Evolutionary conservation across 2,113 vertebrate genomes (phyloP), one percentile per base, ranked within the genome.

Genomic region (Hemiscyllium ocellatum): DNA sequence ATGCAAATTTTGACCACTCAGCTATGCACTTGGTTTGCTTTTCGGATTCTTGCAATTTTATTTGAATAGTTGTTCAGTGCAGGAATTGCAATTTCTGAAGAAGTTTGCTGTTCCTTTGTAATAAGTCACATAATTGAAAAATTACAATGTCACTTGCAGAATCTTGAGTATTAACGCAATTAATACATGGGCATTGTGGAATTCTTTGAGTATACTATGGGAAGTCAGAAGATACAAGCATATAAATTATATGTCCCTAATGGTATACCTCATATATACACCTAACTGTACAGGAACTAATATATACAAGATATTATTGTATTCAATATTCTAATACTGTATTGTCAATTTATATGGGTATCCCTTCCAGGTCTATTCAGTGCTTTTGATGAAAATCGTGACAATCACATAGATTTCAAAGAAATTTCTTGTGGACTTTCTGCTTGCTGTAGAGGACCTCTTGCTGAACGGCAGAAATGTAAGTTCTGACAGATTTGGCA

Each of bases 321-420:
- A 19, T 68, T 70, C 72, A 95, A 95, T 47, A 72, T 70, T 69
- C 68, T 5, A 3, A 37, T 76, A 66, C 10, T 70, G 66, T 94
- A 65, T 47, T 52, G 47, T 50, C 52, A 65, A 85, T 26, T 95
- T 86, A 24, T 2, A 83, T n/a, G 94, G 42, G 65, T 96, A 90
- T 96, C 56, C 85, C 96, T 97, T 97, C 56, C 96, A 99, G 99
- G 99, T 96, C 98, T 99, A 96, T 99, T 99, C 97, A 99, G 99
- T 96, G 99, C 99, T 97, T 99, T 99, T 96, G 99, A 99, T 97
- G 99, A 99, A 98, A 99, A 99, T 96, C 97, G 99, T 97, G 99
- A 99, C 98, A 99, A 99, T 98, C 99, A 99, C 97, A 99, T 99
- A 96, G 99, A 99, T 97, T 99, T 99, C 97, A 99, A 99, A 97